Evolutionary conservation across 2,113 vertebrate species (phyloP).

Genomic region (Centropus bengalensis): DNA sequence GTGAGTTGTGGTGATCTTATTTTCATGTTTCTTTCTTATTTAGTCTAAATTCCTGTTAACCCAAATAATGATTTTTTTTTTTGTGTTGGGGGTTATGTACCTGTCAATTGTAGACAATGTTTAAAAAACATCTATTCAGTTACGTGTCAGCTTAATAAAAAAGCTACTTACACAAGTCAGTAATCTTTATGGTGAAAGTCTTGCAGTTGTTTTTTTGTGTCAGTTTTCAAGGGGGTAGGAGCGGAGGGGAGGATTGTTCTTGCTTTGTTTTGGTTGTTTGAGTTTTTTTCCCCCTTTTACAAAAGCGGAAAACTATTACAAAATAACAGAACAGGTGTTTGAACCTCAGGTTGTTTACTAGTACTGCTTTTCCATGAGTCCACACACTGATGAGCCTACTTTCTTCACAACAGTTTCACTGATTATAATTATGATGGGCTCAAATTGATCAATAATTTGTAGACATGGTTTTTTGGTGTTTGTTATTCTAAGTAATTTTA

Average conservation of each 20-base stretch:
- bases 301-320: neutral
- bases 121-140: neutral
- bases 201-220: neutral
- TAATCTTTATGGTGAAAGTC: neutral
- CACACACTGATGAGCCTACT: neutral
- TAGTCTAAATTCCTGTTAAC: neutral
- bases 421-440: neutral
- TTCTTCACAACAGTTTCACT: neutral
- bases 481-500: neutral
- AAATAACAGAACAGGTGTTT: neutral
- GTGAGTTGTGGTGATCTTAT: neutral
- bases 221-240: too few relatives aligned
- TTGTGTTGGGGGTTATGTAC: neutral
- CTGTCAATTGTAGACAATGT: neutral
- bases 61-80: neutral
- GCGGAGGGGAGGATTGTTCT: too few relatives aligned
- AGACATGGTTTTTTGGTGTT: neutral
- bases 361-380: neutral
- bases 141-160: neutral
- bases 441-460: neutral
- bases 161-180: accelerated
- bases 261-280: too few relatives aligned
- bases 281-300: neutral
- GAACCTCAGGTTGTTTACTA: neutral
- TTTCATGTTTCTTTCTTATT: neutral